Base-by-base conservation (phyloP, 2,888 invertebrate species). In the Vanessa cardui region DNA sequence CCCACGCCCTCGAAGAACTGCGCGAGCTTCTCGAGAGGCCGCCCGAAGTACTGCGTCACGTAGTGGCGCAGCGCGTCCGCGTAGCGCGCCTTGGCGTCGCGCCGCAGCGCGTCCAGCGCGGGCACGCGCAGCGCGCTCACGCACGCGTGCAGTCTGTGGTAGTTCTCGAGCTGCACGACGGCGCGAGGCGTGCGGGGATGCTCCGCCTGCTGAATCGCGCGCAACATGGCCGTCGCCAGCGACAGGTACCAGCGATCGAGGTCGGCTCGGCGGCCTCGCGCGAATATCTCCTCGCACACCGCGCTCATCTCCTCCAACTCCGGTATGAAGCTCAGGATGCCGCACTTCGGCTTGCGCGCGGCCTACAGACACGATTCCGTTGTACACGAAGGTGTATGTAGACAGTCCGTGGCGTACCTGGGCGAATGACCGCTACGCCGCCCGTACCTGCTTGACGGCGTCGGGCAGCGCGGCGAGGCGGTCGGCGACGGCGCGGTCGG, bases 1-100 rank as follows among this genome's bases (percentile, higher is more conserved):
- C 98, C 96, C 64, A 99, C 98, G 61, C 99, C 98, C 88, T 99
- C 99, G 85, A 99, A 99, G 93, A 99, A 99, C 77, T 95, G 95
- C 96, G 98, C 87, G 39, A 91, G 85, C 76, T 83, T 83, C 82
- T 91, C 92, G 16, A 92, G 87, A 81, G 92, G 92, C 1, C 98
- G 94, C 39, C 99, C 99, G 92, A 99, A 98, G 90, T 98, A 98
- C 80, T 97, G 96, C 71, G 96, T 97, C 58, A 99, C 99, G 92
- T 99, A 99, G 8, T 95, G 95, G 77, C 96, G 95, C 68, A 99
- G 93, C 62, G 98, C 96, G 71, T 99, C 99, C 77, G 95, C 95
- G 92, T 99, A 99, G 73, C 96, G 96, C 78, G 96, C 94, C 88
- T 98, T 98, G 54, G 73, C 70, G 83, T 99, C 98, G 85, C 98